phyloP scores from a whole-genome alignment of 2,113 vertebrate genomes.

The Engystomops pustulosus region DNA sequence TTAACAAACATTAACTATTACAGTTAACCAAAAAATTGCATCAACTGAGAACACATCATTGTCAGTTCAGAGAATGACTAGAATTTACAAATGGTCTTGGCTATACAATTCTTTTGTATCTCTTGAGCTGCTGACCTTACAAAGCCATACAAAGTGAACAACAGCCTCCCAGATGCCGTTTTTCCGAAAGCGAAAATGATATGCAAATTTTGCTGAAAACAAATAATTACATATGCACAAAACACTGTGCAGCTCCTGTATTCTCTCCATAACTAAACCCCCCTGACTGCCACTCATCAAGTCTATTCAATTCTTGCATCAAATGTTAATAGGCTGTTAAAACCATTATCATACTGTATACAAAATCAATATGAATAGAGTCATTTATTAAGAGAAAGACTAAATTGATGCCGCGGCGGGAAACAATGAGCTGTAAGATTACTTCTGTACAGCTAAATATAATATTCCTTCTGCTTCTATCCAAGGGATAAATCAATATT shows the following conservation, averaged over 20 bases:
- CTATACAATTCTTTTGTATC: conserved; percentile 20
- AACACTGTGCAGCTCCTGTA: conserved; percentile 18
- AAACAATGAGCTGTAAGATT: conserved; percentile 52
- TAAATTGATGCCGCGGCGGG: conserved; percentile 24
- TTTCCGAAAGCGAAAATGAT: conserved; percentile 31
- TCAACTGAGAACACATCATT: background rate
- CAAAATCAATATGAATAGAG: conserved; percentile 51
- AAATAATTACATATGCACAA: conserved; percentile 43
- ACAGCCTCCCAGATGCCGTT: conserved; percentile 32
- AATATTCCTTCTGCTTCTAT: conserved; percentile 35
- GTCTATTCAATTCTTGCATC: conserved; percentile 36
- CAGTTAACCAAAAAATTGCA: background rate
- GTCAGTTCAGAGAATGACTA: background rate
- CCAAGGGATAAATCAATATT: conserved; percentile 51
- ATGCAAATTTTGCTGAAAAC: conserved; percentile 45
- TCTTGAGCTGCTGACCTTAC: conserved; percentile 17
- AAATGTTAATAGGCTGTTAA: conserved; percentile 44
- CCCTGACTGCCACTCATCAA: conserved; percentile 29
- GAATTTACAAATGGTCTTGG: background rate
- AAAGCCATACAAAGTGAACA: conserved; percentile 26
- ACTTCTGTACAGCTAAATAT: conserved; percentile 53
- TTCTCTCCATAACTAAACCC: conserved; percentile 5
- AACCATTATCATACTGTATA: conserved; percentile 58
- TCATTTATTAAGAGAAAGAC: conserved; percentile 41
- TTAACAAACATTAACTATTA: too few species aligned